These are phyloP conservation scores for Dendropsophus ebraccatus DNA, from an alignment of 2,113 vertebrate species.

Conservation along the genomic window DNA sequence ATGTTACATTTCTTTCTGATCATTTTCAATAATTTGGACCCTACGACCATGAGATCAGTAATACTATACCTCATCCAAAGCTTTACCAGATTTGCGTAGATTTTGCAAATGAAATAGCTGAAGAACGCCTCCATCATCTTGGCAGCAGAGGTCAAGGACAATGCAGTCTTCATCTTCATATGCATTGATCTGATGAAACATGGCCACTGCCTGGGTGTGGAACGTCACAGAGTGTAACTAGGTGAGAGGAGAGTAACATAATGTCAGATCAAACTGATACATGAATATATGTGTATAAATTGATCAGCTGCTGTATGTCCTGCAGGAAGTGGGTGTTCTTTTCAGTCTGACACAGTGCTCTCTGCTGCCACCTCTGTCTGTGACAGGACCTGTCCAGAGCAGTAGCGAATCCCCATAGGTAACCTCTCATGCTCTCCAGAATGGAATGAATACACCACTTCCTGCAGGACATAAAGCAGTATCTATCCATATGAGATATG, in stretches of 20 bases:
- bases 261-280: background rate
- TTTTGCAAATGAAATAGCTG: constrained; percentile 81
- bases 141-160: constrained; percentile 85
- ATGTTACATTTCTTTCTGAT: too few species aligned
- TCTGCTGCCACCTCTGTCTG: too few species aligned
- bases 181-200: constrained; percentile 91
- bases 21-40: background rate
- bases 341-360: too few species aligned
- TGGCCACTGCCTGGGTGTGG: constrained; percentile 72
- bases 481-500: too few species aligned
- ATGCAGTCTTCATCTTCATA: constrained; percentile 84
- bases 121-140: constrained; percentile 79
- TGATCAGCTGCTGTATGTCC: too few species aligned
- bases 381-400: too few species aligned
- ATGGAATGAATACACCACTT: too few species aligned
- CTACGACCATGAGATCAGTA: background rate
- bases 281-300: too few species aligned
- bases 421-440: too few species aligned
- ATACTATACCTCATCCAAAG: constrained; percentile 80
- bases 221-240: constrained; percentile 78
- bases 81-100: constrained; percentile 81
- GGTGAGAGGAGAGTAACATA: background rate
- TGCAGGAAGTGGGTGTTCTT: too few species aligned
- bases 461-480: too few species aligned
- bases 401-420: too few species aligned